Evolutionary conservation across 1,140 invertebrate genomes (phyloP), one percentile per base, ranked within the genome.

Genomic region (Drosophila tropicalis): DNA sequence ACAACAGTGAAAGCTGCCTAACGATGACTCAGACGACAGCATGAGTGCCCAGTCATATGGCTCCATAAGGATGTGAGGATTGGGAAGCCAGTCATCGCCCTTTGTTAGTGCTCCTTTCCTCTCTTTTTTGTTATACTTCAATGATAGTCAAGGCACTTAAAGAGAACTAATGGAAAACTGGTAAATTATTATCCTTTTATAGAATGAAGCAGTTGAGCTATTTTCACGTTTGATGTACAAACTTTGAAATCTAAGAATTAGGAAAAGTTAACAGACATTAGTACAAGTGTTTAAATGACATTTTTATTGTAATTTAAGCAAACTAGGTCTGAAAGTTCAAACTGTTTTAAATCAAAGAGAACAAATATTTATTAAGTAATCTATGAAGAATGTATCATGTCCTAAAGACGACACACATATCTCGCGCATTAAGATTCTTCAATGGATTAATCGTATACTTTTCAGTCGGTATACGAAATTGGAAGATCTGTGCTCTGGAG

Each of bases 1-100:
- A 58, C 58, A 62, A 81, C 81, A 86, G 68, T 82, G 73, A 81
- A 62, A 44, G 64, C 67, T 65, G 56, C 62, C 70, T 47, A 86
- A 78, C 70, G 67, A 64, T 79, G 83, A 85, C 78, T 81, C 63
- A 62, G 65, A 51, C 40, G 60, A 66, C 57, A 66, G 66, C 67
- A 67, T 57, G 55, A 58, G 32, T 17, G 17, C 29, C 32, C 3
- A 36, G 15, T 58, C 32, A 51, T 51, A 51, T 22, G 44, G 44
- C 17, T 51, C 44, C 44, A 22, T 12, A 7, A 51, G 44, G 44
- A 51, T 51, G 44, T 22, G 44, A 51, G 44, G 44, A 51, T 51
- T 51, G 44, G 44, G 44, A 51, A 51, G 19, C 44, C 44, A 51
- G 44, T 51, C 44, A 51, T 51, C 44, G 44, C 17, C 44, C 44